Conservation (phyloP, 2,888 invertebrate genomes). For the Gymnocheta viridis region DNA sequence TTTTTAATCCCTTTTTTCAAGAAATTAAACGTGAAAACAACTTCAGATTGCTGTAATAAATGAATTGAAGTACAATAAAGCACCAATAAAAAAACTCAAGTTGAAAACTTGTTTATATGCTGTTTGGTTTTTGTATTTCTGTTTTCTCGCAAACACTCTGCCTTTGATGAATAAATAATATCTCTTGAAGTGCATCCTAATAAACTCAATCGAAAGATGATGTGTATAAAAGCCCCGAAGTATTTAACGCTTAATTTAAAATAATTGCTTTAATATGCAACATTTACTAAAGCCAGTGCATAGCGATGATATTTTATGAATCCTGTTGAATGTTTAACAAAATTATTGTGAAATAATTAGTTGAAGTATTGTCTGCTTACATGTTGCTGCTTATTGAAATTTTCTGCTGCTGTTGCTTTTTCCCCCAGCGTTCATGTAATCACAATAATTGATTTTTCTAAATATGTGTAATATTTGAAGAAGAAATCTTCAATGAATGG, state of each 20-base stretch:
- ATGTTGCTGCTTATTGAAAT: background rate
- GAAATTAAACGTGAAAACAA: background rate
- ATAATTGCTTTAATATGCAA: background rate
- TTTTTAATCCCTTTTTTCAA: background rate
- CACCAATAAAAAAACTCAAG: background rate
- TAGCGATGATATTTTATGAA: background rate
- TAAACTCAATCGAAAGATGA: background rate
- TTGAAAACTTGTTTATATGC: background rate
- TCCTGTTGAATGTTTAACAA: background rate
- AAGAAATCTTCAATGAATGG: background rate
- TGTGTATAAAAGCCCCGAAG: background rate
- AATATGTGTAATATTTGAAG: background rate
- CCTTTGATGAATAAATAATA: background rate
- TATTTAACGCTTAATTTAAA: background rate
- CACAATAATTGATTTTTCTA: background rate
- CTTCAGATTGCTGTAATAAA: background rate
- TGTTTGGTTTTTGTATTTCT: background rate
- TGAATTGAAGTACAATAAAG: background rate
- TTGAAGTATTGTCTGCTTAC: background rate
- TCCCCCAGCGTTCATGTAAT: background rate
- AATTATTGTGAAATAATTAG: background rate
- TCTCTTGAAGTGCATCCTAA: background rate
- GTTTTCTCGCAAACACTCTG: background rate
- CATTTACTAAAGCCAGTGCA: background rate
- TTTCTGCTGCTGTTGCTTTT: background rate